phyloP scores from a whole-genome alignment of 2,113 vertebrate genomes.

The Eurystomus gularis region DNA sequence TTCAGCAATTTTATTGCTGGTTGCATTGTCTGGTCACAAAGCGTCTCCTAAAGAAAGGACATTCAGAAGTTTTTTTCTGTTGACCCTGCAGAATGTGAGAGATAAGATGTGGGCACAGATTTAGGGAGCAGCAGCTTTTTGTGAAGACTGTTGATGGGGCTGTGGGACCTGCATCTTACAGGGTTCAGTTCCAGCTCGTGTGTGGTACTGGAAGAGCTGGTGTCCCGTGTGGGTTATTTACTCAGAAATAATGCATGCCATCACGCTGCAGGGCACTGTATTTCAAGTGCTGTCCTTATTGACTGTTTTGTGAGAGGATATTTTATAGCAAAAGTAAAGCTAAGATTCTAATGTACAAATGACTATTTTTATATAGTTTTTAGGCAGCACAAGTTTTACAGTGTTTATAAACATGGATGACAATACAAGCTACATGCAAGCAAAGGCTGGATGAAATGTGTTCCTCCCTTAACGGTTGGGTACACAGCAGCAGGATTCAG shows the following conservation, averaged over 20 bases:
- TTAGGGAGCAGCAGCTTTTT: not conserved
- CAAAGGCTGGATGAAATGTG: not conserved
- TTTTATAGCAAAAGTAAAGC: not conserved
- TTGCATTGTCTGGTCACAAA: not conserved
- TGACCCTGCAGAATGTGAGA: not conserved
- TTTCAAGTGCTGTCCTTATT: not conserved
- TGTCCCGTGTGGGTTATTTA: not conserved
- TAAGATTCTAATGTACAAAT: not conserved
- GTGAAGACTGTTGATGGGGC: not conserved
- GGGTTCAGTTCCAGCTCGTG: not conserved
- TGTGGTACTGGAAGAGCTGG: not conserved
- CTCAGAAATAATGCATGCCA: not conserved
- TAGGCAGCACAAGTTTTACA: not conserved
- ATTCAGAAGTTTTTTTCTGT: not conserved
- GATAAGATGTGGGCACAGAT: not conserved
- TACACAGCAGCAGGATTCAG: not conserved
- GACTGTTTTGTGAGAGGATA: not conserved
- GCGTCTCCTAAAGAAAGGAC: not conserved
- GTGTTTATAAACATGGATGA: not conserved
- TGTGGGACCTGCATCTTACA: not conserved
- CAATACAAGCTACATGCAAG: not conserved
- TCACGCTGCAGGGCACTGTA: not conserved
- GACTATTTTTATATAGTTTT: not conserved
- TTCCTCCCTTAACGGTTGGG: not conserved
- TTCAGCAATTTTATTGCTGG: not conserved